These are phyloP conservation scores for Pristionchus pacificus DNA, from an alignment of 1,140 invertebrate genomes.

Conservation along the genomic window DNA sequence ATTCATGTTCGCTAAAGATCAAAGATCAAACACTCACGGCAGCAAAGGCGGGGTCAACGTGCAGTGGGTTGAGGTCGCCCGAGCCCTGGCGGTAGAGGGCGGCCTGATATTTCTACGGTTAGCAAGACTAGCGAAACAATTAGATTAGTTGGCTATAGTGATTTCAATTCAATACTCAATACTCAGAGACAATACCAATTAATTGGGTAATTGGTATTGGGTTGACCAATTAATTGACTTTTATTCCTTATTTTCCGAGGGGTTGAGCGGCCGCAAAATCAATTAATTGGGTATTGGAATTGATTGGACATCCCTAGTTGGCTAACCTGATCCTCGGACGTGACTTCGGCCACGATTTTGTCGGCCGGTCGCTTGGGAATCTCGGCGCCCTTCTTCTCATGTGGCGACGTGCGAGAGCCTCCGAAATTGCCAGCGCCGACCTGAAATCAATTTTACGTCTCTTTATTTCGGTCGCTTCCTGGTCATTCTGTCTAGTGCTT, in stretches of 20 bases:
- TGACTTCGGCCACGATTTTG: conserved; percentile 70
- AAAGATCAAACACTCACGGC: conserved; percentile 28
- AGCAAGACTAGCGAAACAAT: no score
- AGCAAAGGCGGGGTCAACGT: conserved; percentile 85
- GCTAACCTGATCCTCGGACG: conserved; percentile 70
- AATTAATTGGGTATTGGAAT: no score
- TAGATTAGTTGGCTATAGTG: no score
- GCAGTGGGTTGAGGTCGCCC: conserved; percentile 90
- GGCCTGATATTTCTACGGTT: no score
- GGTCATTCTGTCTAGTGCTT: no score
- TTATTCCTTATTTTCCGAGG: no score
- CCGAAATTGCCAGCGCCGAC: conserved; percentile 82
- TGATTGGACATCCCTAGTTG: conserved; percentile 14
- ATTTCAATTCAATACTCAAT: no score
- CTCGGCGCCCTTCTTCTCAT: conserved; percentile 62
- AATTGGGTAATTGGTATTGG: no score
- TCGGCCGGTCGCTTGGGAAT: conserved; percentile 71
- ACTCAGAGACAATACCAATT: no score
- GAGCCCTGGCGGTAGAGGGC: conserved; percentile 72
- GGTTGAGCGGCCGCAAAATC: no score
- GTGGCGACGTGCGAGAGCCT: conserved; percentile 71
- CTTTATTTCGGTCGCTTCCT: neutral
- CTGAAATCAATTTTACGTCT: neutral
- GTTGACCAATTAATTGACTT: no score
- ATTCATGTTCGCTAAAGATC: neutral